phyloP scores from a whole-genome alignment of 2,113 vertebrate species.

The Marcusenius ussheri region DNA sequence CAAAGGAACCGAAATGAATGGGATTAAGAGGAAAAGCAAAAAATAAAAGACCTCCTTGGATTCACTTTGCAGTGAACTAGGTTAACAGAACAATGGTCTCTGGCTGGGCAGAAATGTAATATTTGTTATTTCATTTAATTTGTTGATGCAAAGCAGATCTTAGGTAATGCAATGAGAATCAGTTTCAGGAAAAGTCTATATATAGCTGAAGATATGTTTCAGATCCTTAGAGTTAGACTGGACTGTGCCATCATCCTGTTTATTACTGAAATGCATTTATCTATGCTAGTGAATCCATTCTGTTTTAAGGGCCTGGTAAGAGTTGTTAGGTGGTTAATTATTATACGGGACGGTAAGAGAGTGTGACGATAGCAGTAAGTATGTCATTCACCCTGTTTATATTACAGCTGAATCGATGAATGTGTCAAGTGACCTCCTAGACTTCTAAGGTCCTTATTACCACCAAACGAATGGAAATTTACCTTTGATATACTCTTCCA shows the following conservation, averaged over 20 bases:
- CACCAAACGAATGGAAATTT: not conserved
- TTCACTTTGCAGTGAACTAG: not conserved
- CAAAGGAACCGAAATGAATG: not conserved
- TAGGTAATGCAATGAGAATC: not conserved
- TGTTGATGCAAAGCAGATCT: not conserved
- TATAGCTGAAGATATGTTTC: not conserved
- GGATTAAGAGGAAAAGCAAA: not conserved
- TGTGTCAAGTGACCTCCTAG: not conserved
- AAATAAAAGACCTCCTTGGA: not conserved
- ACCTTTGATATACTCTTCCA: not conserved
- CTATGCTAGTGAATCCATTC: not conserved
- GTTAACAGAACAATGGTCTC: not conserved
- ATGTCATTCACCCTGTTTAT: not conserved
- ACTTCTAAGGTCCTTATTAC: not conserved
- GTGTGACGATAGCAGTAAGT: not conserved
- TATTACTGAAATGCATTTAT: not conserved
- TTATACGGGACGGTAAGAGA: not conserved
- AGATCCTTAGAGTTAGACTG: not conserved
- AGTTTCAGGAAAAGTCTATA: not conserved
- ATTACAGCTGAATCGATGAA: not conserved
- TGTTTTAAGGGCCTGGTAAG: not conserved
- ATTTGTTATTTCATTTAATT: not conserved
- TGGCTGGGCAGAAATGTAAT: not conserved
- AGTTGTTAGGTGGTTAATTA: not conserved
- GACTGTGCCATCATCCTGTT: not conserved